A percentile compares a stretch with the other conserved stretches of the same genome.
Conservation (phyloP, 2,113 vertebrate species). For the zebrafish (Danio rerio) region GRCz12tu NC_133179.1:6906001-6906500, state of each 20-base stretch:
- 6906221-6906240: slow-evolving; percentile 48
- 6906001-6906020: slow-evolving; percentile 92
- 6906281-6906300: slow-evolving; percentile 97
- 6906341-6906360: not conserved
- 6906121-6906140: slow-evolving; percentile 95
- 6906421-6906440: too few species aligned
- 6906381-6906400: not conserved
- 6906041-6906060: slow-evolving; percentile 98
- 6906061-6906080: slow-evolving; percentile 90
- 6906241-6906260: slow-evolving; percentile 71
- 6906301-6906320: slow-evolving; percentile 98
- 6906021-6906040: slow-evolving; percentile 99
- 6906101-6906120: slow-evolving; percentile 99
- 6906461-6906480: slow-evolving; percentile 99
- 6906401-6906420: too few species aligned
- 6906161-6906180: slow-evolving; percentile 73
- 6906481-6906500: slow-evolving; percentile 99
- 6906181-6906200: slow-evolving; percentile 71
- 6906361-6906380: not conserved
- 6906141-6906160: slow-evolving; percentile 93
- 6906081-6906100: slow-evolving; percentile 97
- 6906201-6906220: slow-evolving; percentile 88
- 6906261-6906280: slow-evolving; percentile 99
- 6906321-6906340: slow-evolving; percentile 91
- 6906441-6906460: slow-evolving; percentile 52